Conservation (phyloP, 1,140 invertebrate genomes). For the Calliopsis andreniformis region DNA sequence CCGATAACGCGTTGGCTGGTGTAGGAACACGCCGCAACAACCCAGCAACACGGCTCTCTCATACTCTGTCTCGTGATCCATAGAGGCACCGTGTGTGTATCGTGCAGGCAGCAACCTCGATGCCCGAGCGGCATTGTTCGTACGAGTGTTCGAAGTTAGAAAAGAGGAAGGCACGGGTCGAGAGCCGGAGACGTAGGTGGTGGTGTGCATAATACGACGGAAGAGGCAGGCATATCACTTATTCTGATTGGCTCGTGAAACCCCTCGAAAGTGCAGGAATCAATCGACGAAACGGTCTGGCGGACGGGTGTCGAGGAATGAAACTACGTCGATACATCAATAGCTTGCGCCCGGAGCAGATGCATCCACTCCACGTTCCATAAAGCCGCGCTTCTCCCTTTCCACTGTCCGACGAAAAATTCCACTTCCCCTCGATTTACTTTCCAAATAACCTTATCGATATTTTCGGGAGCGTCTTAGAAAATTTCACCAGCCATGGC, state of each 20-base stretch:
- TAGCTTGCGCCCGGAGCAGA: constrained; percentile 20
- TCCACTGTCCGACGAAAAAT: not conserved
- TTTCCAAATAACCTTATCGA: not conserved
- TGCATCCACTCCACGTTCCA: constrained; percentile 4
- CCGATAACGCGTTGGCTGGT: constrained; percentile 68
- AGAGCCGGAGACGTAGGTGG: constrained; percentile 11
- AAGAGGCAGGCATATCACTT: constrained; percentile 62
- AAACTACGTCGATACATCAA: constrained; percentile 46
- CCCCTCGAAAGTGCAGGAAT: constrained; percentile 40
- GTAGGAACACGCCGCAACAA: constrained; percentile 66
- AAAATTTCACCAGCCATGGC: too few species aligned
- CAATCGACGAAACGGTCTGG: constrained; percentile 44
- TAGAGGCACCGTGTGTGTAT: constrained; percentile 37
- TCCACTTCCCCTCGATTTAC: not conserved
- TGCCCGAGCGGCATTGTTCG: constrained; percentile 48
- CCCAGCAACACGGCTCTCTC: constrained; percentile 52
- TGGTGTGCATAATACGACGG: constrained; percentile 38
- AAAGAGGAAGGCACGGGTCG: constrained; percentile 10
- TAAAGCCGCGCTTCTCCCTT: not conserved
- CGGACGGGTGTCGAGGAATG: constrained; percentile 29
- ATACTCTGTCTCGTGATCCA: constrained; percentile 29
- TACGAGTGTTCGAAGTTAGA: constrained; percentile 37
- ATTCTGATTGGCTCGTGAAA: constrained; percentile 66
- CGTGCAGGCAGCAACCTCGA: constrained; percentile 42
- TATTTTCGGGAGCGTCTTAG: not conserved